Evolutionary conservation across 2,888 invertebrate species (phyloP), one percentile per base, ranked within the genome.

Genomic region (Eupeodes latifasciatus): DNA sequence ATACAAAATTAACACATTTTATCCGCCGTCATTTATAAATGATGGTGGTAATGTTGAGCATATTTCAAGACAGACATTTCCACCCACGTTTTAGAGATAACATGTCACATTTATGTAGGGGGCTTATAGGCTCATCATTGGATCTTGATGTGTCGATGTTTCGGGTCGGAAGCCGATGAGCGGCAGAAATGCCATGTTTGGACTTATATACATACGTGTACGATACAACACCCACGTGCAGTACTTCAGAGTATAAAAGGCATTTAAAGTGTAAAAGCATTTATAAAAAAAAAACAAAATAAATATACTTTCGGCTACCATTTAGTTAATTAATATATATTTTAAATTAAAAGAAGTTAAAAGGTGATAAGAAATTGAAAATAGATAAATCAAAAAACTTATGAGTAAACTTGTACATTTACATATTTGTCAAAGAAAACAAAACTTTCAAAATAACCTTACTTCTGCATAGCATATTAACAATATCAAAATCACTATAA

Each of bases 151-250:
- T 40, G 40, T 40, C 9, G 40, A 40, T 40, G 40, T 40, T 40
- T 69, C 49, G 61, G 75, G 79, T 75, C 82, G 75, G 86, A 82
- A 86, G 82, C 86, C 62, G 66, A 79, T 79, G 69, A 57, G 69
- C 16, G 69, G 40, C 27, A 27, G 66, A 78, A 78, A 69, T 69
- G 55, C 49, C 57, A 61, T 86, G 79, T 79, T 79, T 66, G 40
- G 75, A 62, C 1, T 53, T 11, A 11, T n/a, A n/a, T n/a, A n/a
- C n/a, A n/a, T 51, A 14, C 3, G 55, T 9, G 40, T 40, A 40
- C 40, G 40, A 40, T 40, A 40, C 40, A 40, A 40, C 40, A 40
- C 59, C 27, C 40, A 72, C 59, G 72, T 53, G 9, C 12, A 40
- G 4, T 16, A 9, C 27, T 40, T 0, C 4, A 47, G n/a, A 47